Evolutionary conservation across 2,113 vertebrate species (phyloP).

Genomic region (Gymnobelideus leadbeateri): DNA sequence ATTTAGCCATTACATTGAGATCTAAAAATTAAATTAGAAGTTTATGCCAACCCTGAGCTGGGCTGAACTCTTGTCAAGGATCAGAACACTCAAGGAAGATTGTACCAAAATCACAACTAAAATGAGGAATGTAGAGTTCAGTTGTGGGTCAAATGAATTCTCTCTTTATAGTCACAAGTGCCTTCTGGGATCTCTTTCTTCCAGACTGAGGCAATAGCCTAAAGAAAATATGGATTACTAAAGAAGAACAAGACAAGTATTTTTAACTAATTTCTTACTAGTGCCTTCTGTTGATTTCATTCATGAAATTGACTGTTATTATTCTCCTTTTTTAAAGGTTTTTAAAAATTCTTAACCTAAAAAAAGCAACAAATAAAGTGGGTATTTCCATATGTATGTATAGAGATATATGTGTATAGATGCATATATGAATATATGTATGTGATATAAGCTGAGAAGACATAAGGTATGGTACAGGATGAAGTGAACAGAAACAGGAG

Average conservation of each 20-base stretch:
- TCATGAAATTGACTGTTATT: neutral
- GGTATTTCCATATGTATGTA: neutral
- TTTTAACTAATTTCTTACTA: neutral
- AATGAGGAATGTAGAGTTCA: neutral
- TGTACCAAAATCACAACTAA: neutral
- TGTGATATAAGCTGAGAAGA: neutral
- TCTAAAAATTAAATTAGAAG: neutral
- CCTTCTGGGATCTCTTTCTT: neutral
- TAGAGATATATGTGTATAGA: neutral
- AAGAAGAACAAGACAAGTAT: neutral
- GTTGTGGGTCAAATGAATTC: neutral
- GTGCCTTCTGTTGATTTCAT: neutral
- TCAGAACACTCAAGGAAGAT: neutral
- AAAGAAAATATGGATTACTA: neutral
- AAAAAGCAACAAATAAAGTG: neutral
- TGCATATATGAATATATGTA: neutral
- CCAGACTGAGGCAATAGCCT: neutral
- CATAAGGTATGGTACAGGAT: no score
- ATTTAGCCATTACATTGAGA: neutral
- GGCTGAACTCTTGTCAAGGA: neutral
- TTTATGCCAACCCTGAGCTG: neutral
- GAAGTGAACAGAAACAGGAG: neutral
- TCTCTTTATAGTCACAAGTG: neutral
- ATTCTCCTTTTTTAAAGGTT: conserved; percentile 1
- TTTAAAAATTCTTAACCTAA: conserved; percentile 34